Conservation (phyloP, 2,888 invertebrate genomes). For the Gandaritis pyraliata region DNA sequence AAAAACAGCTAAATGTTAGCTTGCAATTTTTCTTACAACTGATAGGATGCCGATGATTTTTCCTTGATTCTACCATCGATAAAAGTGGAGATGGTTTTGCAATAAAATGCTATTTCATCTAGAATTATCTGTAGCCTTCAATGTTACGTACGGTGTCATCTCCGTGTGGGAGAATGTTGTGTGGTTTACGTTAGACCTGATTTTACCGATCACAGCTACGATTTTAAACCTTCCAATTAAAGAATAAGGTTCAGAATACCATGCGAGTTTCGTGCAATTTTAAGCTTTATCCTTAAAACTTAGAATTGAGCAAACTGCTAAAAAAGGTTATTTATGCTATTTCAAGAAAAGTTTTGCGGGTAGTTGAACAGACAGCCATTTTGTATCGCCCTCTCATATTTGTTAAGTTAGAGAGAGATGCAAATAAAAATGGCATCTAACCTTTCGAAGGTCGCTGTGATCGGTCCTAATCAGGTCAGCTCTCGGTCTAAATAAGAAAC, state of each 20-base stretch:
- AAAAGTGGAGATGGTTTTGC: not conserved
- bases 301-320: not conserved
- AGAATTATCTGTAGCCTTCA: not conserved
- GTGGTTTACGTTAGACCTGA: conserved; percentile 33
- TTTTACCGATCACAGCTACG: conserved; percentile 10
- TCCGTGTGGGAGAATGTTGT: conserved; percentile 51
- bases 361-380: not conserved
- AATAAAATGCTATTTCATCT: not conserved
- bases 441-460: conserved; percentile 6
- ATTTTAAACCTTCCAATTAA: conserved; percentile 2
- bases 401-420: conserved; percentile 11
- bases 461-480: not conserved
- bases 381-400: conserved; percentile 12
- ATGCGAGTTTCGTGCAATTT: no score
- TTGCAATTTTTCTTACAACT: not conserved
- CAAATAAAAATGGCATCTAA: conserved; percentile 9
- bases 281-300: conserved; percentile 2
- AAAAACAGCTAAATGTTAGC: no score
- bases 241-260: not conserved
- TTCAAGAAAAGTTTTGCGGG: no score
- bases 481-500: not conserved
- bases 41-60: not conserved
- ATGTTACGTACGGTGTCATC: conserved; percentile 47
- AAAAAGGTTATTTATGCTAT: not conserved
- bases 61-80: not conserved